phyloP scores from a whole-genome alignment of 2,797 vertebrate species.

The Thalassophryne amazonica region DNA sequence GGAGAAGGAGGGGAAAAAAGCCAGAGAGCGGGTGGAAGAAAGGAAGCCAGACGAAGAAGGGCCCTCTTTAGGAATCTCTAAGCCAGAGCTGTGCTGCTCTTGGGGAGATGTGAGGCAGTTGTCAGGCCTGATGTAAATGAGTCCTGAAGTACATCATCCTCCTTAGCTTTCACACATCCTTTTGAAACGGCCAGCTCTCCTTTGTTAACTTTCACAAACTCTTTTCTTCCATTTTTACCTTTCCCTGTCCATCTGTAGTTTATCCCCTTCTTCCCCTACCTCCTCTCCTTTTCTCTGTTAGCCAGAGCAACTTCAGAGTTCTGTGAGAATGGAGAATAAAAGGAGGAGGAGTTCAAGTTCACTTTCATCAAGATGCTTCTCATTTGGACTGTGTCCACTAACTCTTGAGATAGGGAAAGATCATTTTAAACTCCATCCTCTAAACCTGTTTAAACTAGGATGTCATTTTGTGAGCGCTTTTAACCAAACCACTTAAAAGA shows the following conservation, averaged over 20 bases:
- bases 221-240: constrained; percentile 51
- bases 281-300: constrained; percentile 31
- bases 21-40: constrained; percentile 55
- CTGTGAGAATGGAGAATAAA: constrained; percentile 10
- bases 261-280: constrained; percentile 22
- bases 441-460: neutral
- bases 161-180: constrained; percentile 69
- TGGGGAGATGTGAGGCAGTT: constrained; percentile 79
- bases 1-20: constrained; percentile 68
- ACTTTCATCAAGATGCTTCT: constrained; percentile 34
- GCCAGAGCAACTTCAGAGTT: constrained; percentile 36
- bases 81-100: constrained; percentile 74
- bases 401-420: constrained; percentile 21
- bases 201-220: constrained; percentile 78
- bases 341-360: constrained; percentile 7
- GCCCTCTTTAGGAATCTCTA: constrained; percentile 77
- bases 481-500: neutral
- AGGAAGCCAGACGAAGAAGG: constrained; percentile 59
- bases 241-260: constrained; percentile 47
- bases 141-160: constrained; percentile 83
- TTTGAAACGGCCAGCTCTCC: constrained; percentile 74
- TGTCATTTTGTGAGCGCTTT: neutral
- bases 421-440: constrained; percentile 12
- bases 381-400: constrained; percentile 39
- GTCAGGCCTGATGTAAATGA: constrained; percentile 87